Evolutionary conservation across 2,113 vertebrate species (phyloP).

Genomic region (Seriola dumerili): DNA sequence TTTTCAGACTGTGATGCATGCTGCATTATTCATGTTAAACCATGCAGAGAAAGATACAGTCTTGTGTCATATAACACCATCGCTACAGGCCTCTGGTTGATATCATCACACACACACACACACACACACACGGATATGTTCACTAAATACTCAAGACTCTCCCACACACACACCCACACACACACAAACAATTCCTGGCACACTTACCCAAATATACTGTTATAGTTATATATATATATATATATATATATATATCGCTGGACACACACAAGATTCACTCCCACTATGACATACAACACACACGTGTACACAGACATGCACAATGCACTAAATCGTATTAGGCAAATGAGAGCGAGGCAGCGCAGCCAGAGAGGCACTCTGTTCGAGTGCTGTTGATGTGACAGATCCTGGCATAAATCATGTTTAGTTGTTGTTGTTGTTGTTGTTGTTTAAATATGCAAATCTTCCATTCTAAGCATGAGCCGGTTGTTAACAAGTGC

Average conservation of each 20-base stretch:
- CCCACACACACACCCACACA: no score
- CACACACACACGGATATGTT: neutral
- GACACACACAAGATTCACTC: slow-evolving; percentile 22
- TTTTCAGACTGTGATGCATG: slow-evolving; percentile 62
- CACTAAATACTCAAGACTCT: slow-evolving; percentile 28
- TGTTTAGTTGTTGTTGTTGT: slow-evolving; percentile 70
- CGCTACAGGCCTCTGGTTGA: slow-evolving; percentile 46
- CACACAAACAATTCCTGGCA: slow-evolving; percentile 13
- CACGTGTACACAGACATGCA: slow-evolving; percentile 34
- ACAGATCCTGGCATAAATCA: slow-evolving; percentile 78
- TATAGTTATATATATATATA: neutral
- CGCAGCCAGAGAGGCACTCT: slow-evolving; percentile 46
- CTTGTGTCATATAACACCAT: slow-evolving; percentile 43
- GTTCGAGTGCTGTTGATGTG: slow-evolving; percentile 63
- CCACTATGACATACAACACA: slow-evolving; percentile 31
- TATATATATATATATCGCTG: neutral
- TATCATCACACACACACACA: slow-evolving; percentile 31
- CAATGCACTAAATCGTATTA: slow-evolving; percentile 72
- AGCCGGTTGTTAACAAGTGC: slow-evolving; percentile 69
- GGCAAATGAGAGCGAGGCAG: slow-evolving; percentile 69
- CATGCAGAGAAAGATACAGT: slow-evolving; percentile 45
- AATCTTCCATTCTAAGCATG: slow-evolving; percentile 69
- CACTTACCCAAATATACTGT: slow-evolving; percentile 38
- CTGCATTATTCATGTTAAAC: slow-evolving; percentile 72
- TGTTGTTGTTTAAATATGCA: slow-evolving; percentile 73